Percentiles rank a stretch among this genome's conserved stretches.
Conservation (phyloP, 2,113 vertebrate species). For the Pseudolaguvia tuberculata region DNA sequence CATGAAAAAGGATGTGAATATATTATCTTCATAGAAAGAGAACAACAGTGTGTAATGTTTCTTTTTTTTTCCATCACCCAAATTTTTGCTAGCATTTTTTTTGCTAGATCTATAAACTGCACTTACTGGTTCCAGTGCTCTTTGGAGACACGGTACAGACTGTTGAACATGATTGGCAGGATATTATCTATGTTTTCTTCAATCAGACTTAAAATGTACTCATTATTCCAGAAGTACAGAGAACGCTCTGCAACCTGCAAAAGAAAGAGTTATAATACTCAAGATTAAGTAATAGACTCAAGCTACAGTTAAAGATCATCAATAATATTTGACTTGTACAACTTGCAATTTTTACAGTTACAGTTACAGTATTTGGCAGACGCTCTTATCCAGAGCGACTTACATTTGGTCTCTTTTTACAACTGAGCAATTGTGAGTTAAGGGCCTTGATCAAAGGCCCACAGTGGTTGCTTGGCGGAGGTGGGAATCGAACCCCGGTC, state of each 20-base stretch:
- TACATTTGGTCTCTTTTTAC: too few relatives aligned
- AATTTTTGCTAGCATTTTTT: background rate
- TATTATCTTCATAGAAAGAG: too few relatives aligned
- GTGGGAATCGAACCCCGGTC: too few relatives aligned
- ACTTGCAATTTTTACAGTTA: too few relatives aligned
- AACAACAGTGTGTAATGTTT: too few relatives aligned
- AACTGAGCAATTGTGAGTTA: too few relatives aligned
- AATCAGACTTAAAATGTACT: slow-evolving; percentile 97
- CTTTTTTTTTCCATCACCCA: background rate
- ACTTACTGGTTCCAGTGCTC: slow-evolving; percentile 99
- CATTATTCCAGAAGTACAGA: slow-evolving; percentile 98
- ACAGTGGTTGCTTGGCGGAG: too few relatives aligned
- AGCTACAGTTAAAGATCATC: background rate
- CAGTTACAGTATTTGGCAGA: too few relatives aligned
- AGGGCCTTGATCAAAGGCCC: too few relatives aligned
- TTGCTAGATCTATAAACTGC: background rate
- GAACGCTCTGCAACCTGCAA: slow-evolving; percentile 91
- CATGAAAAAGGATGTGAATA: too few relatives aligned
- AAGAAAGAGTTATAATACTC: slow-evolving; percentile 1
- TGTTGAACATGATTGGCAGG: slow-evolving; percentile 96
- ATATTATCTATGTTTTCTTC: slow-evolving; percentile 96
- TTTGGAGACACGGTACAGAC: slow-evolving; percentile 97
- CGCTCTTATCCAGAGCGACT: too few relatives aligned
- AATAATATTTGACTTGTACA: background rate
- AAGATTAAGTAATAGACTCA: background rate